phyloP scores from a whole-genome alignment of 2,888 invertebrate species.

The Pristionchus fissidentatus region DNA sequence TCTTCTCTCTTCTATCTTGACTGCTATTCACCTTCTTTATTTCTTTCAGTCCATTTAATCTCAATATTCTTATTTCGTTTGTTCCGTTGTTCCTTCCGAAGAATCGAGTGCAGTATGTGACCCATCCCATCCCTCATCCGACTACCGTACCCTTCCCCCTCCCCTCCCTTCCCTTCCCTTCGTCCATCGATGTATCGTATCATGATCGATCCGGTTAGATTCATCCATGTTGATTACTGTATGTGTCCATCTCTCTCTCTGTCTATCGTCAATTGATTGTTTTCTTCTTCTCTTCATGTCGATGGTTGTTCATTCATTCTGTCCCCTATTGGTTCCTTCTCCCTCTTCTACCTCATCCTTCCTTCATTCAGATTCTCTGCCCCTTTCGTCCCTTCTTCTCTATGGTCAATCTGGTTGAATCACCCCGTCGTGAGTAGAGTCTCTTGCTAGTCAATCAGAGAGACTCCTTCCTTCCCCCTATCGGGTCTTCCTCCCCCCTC shows the following conservation, averaged over 20 bases:
- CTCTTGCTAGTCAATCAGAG: conserved; percentile 35
- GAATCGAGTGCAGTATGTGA: conserved; percentile 41
- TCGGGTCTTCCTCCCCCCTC: conserved; percentile 31
- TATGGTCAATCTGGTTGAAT: conserved; percentile 33
- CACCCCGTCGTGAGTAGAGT: conserved; percentile 33
- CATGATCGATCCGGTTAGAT: conserved; percentile 36
- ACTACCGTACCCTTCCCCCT: background rate
- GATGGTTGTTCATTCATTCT: conserved; percentile 9
- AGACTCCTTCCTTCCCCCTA: conserved; percentile 32
- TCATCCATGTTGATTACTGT: background rate
- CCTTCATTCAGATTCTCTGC: background rate
- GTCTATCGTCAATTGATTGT: background rate
- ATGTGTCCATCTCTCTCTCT: background rate
- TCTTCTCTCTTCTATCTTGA: background rate
- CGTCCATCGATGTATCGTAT: background rate
- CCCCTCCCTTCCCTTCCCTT: background rate
- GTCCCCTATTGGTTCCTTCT: background rate
- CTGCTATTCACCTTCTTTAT: background rate
- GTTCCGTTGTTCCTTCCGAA: conserved; percentile 26
- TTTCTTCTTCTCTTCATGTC: background rate
- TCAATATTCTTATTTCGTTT: conserved; percentile 29
- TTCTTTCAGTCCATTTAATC: conserved; percentile 33
- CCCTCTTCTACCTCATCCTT: background rate
- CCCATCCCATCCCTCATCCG: background rate
- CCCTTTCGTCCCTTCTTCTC: background rate